phyloP scores from a whole-genome alignment of 2,888 invertebrate species.

The Adineta ricciae region DNA sequence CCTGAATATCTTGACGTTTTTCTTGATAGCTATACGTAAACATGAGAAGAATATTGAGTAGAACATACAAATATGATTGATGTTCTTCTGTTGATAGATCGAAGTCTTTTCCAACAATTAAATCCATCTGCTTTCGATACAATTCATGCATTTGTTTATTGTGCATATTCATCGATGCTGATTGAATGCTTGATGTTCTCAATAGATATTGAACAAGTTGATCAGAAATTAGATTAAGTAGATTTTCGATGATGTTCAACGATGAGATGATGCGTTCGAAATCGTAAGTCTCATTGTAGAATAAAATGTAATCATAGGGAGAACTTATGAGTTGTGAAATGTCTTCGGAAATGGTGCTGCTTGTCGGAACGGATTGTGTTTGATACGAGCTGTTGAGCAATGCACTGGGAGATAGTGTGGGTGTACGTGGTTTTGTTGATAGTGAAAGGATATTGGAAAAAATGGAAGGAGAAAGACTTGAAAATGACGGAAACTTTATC shows the following conservation, averaged over 20 bases:
- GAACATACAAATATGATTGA: conserved; percentile 1
- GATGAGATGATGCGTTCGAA: background rate
- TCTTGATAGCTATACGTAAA: background rate
- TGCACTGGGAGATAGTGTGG: too few species aligned
- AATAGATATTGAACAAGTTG: background rate
- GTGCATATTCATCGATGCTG: background rate
- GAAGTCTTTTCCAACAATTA: background rate
- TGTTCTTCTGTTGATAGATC: background rate
- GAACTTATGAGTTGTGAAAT: background rate
- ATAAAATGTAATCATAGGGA: background rate
- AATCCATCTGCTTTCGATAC: background rate
- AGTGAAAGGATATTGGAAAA: background rate
- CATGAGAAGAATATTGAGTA: background rate
- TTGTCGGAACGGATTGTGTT: background rate
- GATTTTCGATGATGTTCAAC: background rate
- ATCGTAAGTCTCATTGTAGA: background rate
- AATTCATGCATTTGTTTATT: conserved; percentile 9
- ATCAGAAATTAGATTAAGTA: background rate
- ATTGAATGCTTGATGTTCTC: background rate
- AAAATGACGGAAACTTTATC: background rate
- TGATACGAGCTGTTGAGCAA: background rate
- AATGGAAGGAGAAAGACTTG: background rate
- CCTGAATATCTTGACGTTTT: background rate
- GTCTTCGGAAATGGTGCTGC: background rate
- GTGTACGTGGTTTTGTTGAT: too few species aligned